Evolutionary conservation across 2,797 vertebrate species (phyloP).

Genomic region (Semaprochilodus insignis): DNA sequence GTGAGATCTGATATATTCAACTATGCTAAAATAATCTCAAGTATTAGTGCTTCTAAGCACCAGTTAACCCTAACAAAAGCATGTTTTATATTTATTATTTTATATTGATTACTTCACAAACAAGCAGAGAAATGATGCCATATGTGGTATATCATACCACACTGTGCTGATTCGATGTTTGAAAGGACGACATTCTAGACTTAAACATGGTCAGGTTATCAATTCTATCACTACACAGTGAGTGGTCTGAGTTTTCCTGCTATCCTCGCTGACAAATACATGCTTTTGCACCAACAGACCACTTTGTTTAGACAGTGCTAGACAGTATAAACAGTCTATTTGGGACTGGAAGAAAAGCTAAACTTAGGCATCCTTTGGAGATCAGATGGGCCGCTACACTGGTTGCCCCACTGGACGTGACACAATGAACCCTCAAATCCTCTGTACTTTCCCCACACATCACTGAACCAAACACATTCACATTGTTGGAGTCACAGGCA

Average conservation of each 20-base stretch:
- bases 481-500: neutral
- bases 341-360: neutral
- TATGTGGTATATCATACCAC: too few species aligned
- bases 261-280: neutral
- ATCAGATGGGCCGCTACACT: neutral
- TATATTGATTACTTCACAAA: too few species aligned
- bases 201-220: neutral
- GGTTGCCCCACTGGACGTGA: neutral
- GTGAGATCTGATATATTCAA: neutral
- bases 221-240: neutral
- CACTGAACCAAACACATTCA: neutral
- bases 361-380: neutral
- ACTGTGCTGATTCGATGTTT: neutral
- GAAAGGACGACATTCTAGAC: neutral
- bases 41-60: neutral
- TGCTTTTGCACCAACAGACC: conserved; percentile 7
- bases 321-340: neutral
- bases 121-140: too few species aligned
- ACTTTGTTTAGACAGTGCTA: neutral
- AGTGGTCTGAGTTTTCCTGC: neutral
- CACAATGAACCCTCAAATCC: neutral
- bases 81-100: too few species aligned
- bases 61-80: neutral
- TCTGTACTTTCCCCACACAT: neutral
- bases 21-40: neutral